Base-by-base conservation (phyloP, 2,888 invertebrate genomes). In the Mystacides longicornis region DNA sequence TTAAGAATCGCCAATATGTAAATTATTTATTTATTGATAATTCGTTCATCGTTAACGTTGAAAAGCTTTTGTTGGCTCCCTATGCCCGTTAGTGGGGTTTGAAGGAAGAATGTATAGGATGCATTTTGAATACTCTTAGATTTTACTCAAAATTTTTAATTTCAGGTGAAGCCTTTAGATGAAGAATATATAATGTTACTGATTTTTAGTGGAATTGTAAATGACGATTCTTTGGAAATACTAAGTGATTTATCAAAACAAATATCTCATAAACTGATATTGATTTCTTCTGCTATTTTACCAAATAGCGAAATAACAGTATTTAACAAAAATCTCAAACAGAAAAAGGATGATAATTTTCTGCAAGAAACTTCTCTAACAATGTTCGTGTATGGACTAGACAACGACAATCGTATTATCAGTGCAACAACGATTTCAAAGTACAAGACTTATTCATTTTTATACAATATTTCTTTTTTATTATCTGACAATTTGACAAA, bases 121-220 rank as follows among this genome's bases (percentile, higher is more conserved):
- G n/a, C n/a, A n/a, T n/a, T n/a, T n/a, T n/a, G n/a, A n/a, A n/a
- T n/a, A n/a, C n/a, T n/a, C n/a, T n/a, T n/a, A n/a, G n/a, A n/a
- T n/a, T n/a, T n/a, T n/a, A n/a, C n/a, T n/a, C n/a, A n/a, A n/a
- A n/a, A n/a, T n/a, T n/a, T n/a, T n/a, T 63, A 55, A 63, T 73
- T 72, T 54, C 65, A 79, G 79, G 73, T 79, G 23, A 74, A 71
- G 65, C 64, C 75, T 27, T 64, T 79, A 59, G 66, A 72, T 49
- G 62, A 66, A 37, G 66, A 67, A 54, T 69, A 77, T 59, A 73
- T 79, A 57, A 71, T 70, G 2, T 71, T 78, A 4, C 59, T 79
- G 16, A 73, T 71, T 18, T 62, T 78, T 20, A 65, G 64, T 63
- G 65, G 73, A 61, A 69, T 70, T 50, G 71, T 75, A 62, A 62